Evolutionary conservation across 2,113 vertebrate species (phyloP).

Genomic region (Microcebus murinus): DNA sequence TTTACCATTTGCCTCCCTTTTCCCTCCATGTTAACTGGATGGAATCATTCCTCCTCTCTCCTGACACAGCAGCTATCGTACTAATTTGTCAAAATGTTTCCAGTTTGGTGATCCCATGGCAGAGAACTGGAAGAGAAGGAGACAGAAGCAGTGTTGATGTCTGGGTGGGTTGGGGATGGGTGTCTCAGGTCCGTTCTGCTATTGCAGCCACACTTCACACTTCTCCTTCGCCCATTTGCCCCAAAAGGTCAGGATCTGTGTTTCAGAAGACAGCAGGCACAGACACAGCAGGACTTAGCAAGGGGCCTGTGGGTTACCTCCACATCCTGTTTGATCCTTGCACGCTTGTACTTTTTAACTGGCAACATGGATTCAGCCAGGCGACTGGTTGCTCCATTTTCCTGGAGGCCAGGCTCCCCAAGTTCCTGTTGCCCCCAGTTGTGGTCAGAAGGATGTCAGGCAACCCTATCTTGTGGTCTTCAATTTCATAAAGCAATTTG

Average conservation of each 20-base stretch:
- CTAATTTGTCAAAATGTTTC: neutral
- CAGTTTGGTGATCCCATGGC: fast-evolving
- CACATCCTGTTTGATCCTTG: fast-evolving
- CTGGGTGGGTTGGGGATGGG: neutral
- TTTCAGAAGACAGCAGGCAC: neutral
- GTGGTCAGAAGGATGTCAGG: neutral
- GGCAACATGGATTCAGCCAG: neutral
- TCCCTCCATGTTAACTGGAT: neutral
- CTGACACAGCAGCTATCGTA: neutral
- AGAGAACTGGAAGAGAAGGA: neutral
- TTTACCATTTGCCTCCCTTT: neutral
- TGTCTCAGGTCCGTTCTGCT: neutral
- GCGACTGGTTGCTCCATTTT: neutral
- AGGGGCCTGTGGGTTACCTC: too few relatives aligned
- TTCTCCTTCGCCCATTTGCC: too few relatives aligned
- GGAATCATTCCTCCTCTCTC: neutral
- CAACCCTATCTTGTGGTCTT: neutral
- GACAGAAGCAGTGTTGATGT: fast-evolving
- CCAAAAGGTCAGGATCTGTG: fast-evolving
- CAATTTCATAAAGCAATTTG: slow-evolving; percentile 9
- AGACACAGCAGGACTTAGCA: fast-evolving
- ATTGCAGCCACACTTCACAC: fast-evolving
- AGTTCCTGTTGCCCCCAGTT: neutral
- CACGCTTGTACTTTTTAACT: neutral
- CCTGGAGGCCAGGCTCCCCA: neutral